phyloP scores from a whole-genome alignment of 2,797 vertebrate species.

The Enteromius radiatus region DNA sequence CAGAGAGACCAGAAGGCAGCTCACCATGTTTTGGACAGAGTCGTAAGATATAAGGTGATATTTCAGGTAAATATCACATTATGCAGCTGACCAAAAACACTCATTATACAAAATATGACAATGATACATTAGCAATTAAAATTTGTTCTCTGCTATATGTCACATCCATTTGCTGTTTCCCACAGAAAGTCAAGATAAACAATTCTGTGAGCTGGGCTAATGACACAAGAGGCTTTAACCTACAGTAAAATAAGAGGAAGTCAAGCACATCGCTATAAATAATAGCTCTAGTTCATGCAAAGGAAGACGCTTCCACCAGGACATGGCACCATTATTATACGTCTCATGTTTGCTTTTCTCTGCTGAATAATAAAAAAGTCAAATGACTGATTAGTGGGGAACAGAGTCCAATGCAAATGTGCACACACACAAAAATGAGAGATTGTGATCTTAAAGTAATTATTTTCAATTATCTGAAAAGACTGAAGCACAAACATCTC shows the following conservation, averaged over 20 bases:
- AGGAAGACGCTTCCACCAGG: not conserved
- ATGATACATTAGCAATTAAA: slow-evolving; percentile 10
- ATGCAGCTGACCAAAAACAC: not conserved
- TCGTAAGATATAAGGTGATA: not conserved
- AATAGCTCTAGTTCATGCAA: not conserved
- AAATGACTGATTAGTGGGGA: slow-evolving; percentile 51
- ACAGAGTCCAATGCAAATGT: slow-evolving; percentile 72
- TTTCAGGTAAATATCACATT: not conserved
- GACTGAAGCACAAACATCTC: not conserved
- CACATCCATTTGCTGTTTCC: not conserved
- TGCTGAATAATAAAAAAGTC: slow-evolving; percentile 63
- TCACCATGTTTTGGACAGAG: not conserved
- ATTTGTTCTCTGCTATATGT: not conserved
- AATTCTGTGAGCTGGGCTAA: not conserved
- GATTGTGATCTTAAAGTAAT: not conserved
- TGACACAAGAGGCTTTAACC: not conserved
- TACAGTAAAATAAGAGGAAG: not conserved
- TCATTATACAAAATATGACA: not conserved
- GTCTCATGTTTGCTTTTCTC: slow-evolving; percentile 51
- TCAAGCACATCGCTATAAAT: not conserved
- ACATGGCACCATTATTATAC: not conserved
- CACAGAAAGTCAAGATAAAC: not conserved
- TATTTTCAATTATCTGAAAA: not conserved
- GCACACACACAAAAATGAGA: not conserved
- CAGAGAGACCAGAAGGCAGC: not conserved